Base-by-base conservation (phyloP, 2,888 invertebrate species). In the Tanypteryx hageni region DNA sequence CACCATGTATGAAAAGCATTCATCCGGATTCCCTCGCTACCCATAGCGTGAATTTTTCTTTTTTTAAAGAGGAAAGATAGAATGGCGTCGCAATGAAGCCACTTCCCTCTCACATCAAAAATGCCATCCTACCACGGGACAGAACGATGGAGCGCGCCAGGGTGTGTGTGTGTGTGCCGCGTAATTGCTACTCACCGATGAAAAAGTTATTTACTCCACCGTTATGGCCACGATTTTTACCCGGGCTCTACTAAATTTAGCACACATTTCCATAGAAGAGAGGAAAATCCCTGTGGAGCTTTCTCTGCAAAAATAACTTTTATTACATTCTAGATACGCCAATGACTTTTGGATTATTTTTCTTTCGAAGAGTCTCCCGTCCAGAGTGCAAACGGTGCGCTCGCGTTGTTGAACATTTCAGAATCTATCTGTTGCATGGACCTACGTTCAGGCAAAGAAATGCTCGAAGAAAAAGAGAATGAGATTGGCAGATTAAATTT, bases 31-130 rank as follows among this genome's bases (percentile, higher is more conserved):
- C 68, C 11, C 68, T 22, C 7, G 68, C n/a, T 68, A 68, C 10
- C n/a, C 68, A n/a, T 10, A 13, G 76, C 22, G 76, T 76, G 76
- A 76, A 76, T 76, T 76, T 76, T 44, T 22, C n/a, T 68, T 22
- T 27, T 76, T 76, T 22, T 76, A 18, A 68, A 68, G 68, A n/a
- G 68, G 22, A 9, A 14, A 27, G 76, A 76, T 76, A 76, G 76
- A 76, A 76, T 76, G 76, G 27, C 22, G 76, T 76, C 76, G 76
- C 76, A 27, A 22, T 27, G 76, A 27, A 76, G 76, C 76, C 76
- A 76, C 76, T 76, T 76, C 76, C 76, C 76, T 76, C 76, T 76
- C 76, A 27, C 76, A 11, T 76, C 76, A 76, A 76, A 76, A 76
- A 76, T 76, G 76, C 76, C 27, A 27, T 76, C 27, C 76, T 76